phyloP scores from a whole-genome alignment of 1,140 invertebrate species.

The Parasteatoda tepidariorum region DNA sequence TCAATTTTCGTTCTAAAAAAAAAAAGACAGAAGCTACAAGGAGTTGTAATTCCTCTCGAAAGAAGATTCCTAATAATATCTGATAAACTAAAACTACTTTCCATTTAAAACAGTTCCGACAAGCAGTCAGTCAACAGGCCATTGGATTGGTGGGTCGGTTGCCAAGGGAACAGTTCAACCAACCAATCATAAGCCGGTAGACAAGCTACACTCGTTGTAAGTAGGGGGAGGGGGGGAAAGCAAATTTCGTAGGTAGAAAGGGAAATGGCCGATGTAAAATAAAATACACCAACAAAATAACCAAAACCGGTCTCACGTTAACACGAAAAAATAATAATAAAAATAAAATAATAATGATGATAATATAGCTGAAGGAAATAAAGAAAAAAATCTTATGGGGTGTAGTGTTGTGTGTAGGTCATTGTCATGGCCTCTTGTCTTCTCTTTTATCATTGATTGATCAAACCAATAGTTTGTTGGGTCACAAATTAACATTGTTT shows the following conservation, averaged over 20 bases:
- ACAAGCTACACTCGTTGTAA: conserved; percentile 16
- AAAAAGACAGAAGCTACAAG: too few relatives aligned
- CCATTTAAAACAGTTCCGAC: too few relatives aligned
- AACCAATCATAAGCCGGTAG: conserved; percentile 33
- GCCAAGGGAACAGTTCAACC: conserved; percentile 39
- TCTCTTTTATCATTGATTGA: conserved; percentile 18
- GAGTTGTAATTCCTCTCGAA: too few relatives aligned
- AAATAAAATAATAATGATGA: conserved; percentile 45
- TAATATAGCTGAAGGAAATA: conserved; percentile 15
- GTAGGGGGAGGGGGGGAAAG: not conserved
- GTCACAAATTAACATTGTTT: conserved; percentile 37
- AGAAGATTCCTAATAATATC: too few relatives aligned
- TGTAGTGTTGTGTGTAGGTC: conserved; percentile 47
- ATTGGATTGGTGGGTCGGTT: conserved; percentile 59
- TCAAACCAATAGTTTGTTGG: conserved; percentile 44
- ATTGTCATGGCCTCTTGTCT: conserved; percentile 36
- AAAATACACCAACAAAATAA: conserved; percentile 20
- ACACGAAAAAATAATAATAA: conserved; percentile 26
- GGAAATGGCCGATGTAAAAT: conserved; percentile 48
- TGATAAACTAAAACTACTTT: too few relatives aligned
- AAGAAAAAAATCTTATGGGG: conserved; percentile 14
- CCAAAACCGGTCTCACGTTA: conserved; percentile 39
- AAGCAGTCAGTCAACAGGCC: conserved; percentile 49
- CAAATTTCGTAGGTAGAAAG: conserved; percentile 45
- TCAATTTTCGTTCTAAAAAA: too few relatives aligned